Conservation (phyloP, 2,113 vertebrate species). For the Halcyon malimbica region DNA sequence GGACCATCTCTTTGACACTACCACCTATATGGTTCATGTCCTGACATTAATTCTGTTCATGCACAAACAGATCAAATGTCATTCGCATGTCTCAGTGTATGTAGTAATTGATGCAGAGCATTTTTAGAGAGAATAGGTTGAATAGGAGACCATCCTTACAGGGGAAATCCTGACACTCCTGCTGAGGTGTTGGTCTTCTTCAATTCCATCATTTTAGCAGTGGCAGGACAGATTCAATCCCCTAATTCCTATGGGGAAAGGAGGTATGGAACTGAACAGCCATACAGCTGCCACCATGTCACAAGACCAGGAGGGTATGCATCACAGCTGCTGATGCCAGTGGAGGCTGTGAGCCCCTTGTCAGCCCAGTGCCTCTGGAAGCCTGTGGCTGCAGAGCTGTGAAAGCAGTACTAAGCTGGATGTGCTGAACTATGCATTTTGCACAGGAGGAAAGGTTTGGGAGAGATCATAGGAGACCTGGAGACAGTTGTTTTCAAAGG, state of each 20-base stretch:
- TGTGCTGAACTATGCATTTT: neutral
- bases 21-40: neutral
- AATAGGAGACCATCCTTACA: neutral
- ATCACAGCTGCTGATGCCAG: neutral
- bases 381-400: neutral
- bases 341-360: neutral
- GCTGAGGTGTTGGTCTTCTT: neutral
- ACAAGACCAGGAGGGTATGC: neutral
- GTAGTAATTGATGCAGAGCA: neutral
- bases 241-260: neutral
- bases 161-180: neutral
- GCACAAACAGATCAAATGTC: neutral
- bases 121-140: neutral
- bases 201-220: neutral
- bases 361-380: neutral
- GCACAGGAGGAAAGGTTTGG: neutral
- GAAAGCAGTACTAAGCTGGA: neutral
- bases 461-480: neutral
- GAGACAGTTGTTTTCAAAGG: neutral
- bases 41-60: neutral
- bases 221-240: neutral
- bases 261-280: neutral
- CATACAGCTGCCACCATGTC: rapidly evolving
- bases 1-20: neutral
- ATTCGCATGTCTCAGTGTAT: neutral